phyloP scores from a whole-genome alignment of 2,797 vertebrate species.

The Manis javanica region DNA sequence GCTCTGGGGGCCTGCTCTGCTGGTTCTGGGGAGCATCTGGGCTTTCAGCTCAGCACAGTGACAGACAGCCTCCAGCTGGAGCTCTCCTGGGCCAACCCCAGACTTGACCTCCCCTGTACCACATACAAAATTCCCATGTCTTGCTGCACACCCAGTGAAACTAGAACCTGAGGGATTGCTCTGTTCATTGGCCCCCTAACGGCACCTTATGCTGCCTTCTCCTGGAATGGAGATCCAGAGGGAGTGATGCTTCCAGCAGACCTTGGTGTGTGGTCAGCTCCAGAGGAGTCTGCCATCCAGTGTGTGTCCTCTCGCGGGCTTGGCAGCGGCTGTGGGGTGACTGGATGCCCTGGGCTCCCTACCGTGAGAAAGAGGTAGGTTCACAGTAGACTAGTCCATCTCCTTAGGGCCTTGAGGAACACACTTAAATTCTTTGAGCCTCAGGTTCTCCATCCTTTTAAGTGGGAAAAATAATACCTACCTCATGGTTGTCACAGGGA shows the following conservation, averaged over 20 bases:
- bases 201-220: not conserved
- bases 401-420: not conserved
- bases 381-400: not conserved
- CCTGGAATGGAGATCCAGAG: not conserved
- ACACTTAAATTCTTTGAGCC: not conserved
- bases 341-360: not conserved
- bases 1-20: not conserved
- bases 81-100: not conserved
- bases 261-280: not conserved
- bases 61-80: not conserved
- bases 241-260: not conserved
- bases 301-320: not conserved
- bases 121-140: not conserved
- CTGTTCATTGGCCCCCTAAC: not conserved
- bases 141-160: not conserved
- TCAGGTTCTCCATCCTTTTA: not conserved
- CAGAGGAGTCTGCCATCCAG: not conserved
- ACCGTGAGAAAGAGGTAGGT: not conserved
- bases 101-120: not conserved
- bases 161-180: not conserved
- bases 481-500: not conserved
- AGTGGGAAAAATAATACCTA: not conserved
- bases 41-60: not conserved
- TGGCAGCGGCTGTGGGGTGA: not conserved
- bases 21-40: not conserved